Evolutionary conservation across 2,888 invertebrate genomes (phyloP).

Genomic region (Tricholauxania praeusta): DNA sequence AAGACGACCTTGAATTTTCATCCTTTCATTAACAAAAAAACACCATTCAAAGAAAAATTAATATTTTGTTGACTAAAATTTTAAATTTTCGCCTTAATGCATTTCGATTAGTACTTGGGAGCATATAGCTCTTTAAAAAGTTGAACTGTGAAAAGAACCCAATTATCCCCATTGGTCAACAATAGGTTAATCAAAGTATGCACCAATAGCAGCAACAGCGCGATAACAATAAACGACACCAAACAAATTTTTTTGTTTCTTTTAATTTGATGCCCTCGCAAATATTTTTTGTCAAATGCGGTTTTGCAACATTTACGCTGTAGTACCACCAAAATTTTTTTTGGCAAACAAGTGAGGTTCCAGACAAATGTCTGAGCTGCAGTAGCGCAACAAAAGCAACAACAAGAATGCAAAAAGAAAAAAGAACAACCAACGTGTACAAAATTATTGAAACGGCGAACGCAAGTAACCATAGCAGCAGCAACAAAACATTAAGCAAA

Average conservation of each 20-base stretch:
- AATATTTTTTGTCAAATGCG: constrained; percentile 28
- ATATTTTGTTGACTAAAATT: too few species aligned
- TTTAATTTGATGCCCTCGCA: constrained; percentile 27
- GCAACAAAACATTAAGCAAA: background rate
- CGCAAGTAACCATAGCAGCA: constrained; percentile 14
- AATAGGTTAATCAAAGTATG: background rate
- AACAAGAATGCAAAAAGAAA: background rate
- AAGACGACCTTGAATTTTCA: too few species aligned
- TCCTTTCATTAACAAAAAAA: too few species aligned
- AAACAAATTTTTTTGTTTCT: background rate
- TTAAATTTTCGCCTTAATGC: too few species aligned
- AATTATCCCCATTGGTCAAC: too few species aligned
- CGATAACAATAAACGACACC: background rate
- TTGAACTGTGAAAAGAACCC: too few species aligned
- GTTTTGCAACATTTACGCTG: constrained; percentile 23
- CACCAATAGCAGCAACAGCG: background rate
- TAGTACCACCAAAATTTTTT: background rate
- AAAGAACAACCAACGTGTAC: background rate
- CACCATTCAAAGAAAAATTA: too few species aligned
- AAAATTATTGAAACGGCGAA: background rate
- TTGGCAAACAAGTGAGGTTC: background rate
- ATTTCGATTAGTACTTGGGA: too few species aligned
- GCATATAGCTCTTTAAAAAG: too few species aligned
- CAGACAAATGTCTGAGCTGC: constrained; percentile 24
- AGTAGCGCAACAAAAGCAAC: constrained; percentile 4